Evolutionary conservation across 53 echinoderm and acorn worm genomes (phyloP), one percentile per base, ranked within the genome.

Genomic region (Actinopyga echinites): DNA sequence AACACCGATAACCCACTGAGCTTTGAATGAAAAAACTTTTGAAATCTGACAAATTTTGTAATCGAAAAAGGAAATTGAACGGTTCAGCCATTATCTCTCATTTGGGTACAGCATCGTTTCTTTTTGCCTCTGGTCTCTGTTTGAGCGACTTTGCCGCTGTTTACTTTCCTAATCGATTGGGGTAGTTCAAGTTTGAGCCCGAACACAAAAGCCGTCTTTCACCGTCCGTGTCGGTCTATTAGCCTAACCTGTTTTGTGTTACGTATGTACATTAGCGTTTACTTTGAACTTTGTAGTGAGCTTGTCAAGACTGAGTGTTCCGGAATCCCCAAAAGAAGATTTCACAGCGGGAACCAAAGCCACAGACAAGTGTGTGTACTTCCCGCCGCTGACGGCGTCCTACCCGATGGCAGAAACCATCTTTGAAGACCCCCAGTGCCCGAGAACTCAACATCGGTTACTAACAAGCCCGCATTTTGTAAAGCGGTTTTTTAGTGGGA

Each of bases 381-480:
- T 71, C 71, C 68, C 71, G 71, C 71, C 42, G 22, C 71, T 35
- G 38, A 42, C 40, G 42, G 32, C 9, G n/a, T 40, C 13, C 12
- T 19, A 30, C 25, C 66, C n/a, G 40, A 44, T 19, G 71, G 71
- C 71, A 44, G 71, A 44, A 44, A 71, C n/a, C 21, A 66, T 40
- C 31, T 40, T 42, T 45, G 71, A 71, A 42, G 71, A 71, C 71
- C 71, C 71, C 71, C 71, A 40, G 23, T 40, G 71, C 24, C 40
- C 13, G 26, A n/a, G 71, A 71, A 71, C 19, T 71, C 71, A 71
- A 71, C 71, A n/a, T 36, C 23, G 71, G 71, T 71, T 71, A 71
- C 71, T 71, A 71, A 71, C 71, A 15, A 71, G 71, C 71, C n/a
- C 11, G 1, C 34, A 23, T 71, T 23, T 40, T 71, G 2, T 63